Evolutionary conservation across 2,888 invertebrate species (phyloP), one percentile per base, ranked within the genome.

Genomic region (Carterocephalus palaemon): DNA sequence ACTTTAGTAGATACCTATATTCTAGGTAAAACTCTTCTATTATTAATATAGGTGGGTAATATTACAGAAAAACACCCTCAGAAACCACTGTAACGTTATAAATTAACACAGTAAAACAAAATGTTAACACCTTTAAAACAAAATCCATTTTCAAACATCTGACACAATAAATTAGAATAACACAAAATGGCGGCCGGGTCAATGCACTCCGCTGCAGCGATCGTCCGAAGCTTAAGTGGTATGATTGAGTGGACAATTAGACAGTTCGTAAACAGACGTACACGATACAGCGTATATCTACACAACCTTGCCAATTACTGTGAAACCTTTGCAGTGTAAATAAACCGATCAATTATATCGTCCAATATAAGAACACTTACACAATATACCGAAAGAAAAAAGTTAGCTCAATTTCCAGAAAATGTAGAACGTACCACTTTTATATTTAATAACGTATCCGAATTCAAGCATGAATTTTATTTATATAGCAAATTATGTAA

Each of bases 121-220:
- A 31, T 16, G 6, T 12, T 10, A 12, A 36, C 28, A 16, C 15
- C 9, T n/a, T n/a, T n/a, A 24, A 13, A 33, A 16, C 19, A n/a
- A 22, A 22, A 31, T 17, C 17, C 23, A 31, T 37, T 43, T 43
- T 23, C 36, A 31, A 43, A 31, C 43, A 29, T 42, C 33, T 72
- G 70, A 70, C 70, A 74, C 65, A 74, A 74, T 74, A 75, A n/a
- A 75, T 76, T 72, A 70, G 66, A 63, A 54, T 53, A 54, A 54
- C 59, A 58, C 74, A 78, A 82, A 68, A 80, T 82, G 83, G 78
- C 79, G 51, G 59, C 57, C 51, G 49, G 54, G 58, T 62, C 59
- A 53, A 55, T 57, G 62, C 42, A 54, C 58, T 48, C 41, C 48
- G 49, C 42, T 38, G 51, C 46, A 46, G 47, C 53, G 52, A 52